phyloP scores from a whole-genome alignment of 1,140 invertebrate genomes.

The Venustaconcha ellipsiformis region DNA sequence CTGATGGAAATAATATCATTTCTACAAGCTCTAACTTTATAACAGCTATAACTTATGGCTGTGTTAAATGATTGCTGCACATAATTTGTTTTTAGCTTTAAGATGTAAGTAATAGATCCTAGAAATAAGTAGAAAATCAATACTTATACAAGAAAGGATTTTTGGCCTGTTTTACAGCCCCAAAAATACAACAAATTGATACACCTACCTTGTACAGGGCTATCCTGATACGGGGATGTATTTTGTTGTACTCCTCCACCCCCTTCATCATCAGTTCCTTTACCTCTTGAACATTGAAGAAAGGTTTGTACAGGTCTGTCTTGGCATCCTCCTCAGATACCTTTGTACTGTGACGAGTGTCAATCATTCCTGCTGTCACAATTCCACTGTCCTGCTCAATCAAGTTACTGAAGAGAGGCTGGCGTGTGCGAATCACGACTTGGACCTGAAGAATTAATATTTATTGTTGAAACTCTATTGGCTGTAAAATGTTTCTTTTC shows the following conservation, averaged over 20 bases:
- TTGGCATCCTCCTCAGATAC: slow-evolving; percentile 58
- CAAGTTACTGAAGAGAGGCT: slow-evolving; percentile 65
- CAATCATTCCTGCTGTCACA: slow-evolving; percentile 64
- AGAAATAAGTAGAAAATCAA: background rate
- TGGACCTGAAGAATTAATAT: slow-evolving; percentile 50
- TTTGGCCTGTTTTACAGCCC: background rate
- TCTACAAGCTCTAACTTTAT: too few species aligned
- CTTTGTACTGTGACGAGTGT: slow-evolving; percentile 50
- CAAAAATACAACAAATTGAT: slow-evolving; percentile 6
- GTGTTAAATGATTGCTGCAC: too few species aligned
- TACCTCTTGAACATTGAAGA: slow-evolving; percentile 42
- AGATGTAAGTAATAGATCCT: background rate
- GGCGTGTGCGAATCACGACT: slow-evolving; percentile 43
- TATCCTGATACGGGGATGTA: slow-evolving; percentile 63
- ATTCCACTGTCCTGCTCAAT: slow-evolving; percentile 67
- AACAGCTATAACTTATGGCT: too few species aligned
- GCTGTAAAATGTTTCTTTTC: too few species aligned
- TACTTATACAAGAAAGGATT: background rate
- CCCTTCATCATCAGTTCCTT: slow-evolving; percentile 60
- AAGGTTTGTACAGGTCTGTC: slow-evolving; percentile 61
- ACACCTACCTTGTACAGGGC: slow-evolving; percentile 60
- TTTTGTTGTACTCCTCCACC: slow-evolving; percentile 68
- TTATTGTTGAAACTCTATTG: background rate
- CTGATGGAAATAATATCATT: too few species aligned
- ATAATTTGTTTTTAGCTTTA: too few species aligned